Percentiles rank a stretch among this genome's conserved stretches.
phyloP scores from a whole-genome alignment of 2,888 invertebrate species.

The Drosophila subsilvestris region DNA sequence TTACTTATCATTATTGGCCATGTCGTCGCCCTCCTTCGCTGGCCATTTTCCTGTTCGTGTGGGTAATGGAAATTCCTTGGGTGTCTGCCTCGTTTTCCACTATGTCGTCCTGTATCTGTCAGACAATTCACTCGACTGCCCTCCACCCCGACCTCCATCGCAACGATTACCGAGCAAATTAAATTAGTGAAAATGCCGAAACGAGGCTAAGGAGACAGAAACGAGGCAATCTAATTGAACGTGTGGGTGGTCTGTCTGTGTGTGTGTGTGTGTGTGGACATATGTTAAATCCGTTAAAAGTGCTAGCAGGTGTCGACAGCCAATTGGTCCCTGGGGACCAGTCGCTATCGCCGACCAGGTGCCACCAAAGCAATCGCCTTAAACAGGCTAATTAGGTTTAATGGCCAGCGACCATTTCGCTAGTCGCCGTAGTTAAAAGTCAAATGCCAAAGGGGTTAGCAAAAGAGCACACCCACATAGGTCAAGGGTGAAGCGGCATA shows the following conservation, averaged over 20 bases:
- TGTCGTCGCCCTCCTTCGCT: conserved; percentile 22
- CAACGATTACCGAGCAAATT: conserved; percentile 73
- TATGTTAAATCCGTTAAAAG: conserved; percentile 50
- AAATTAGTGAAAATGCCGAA: conserved; percentile 70
- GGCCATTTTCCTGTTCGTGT: conserved; percentile 21
- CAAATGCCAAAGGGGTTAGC: conserved; percentile 40
- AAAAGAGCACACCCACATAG: conserved; percentile 35
- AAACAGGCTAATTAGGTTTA: conserved; percentile 69
- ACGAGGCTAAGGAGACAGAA: conserved; percentile 52
- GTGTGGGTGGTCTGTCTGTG: conserved; percentile 16
- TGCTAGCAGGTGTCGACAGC: conserved; percentile 61
- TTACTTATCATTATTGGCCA: conserved; percentile 78
- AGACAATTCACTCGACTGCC: conserved; percentile 12
- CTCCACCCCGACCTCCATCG: conserved; percentile 31
- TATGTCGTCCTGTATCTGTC: conserved; percentile 16
- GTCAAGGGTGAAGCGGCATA: conserved; percentile 25
- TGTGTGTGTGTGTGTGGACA: conserved; percentile 22
- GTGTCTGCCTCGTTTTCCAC: conserved; percentile 16
- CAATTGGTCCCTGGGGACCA: conserved; percentile 62
- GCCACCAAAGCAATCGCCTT: conserved; percentile 46
- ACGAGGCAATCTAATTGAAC: conserved; percentile 68
- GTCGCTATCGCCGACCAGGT: background rate
- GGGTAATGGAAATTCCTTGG: conserved; percentile 58
- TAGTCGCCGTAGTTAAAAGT: conserved; percentile 18
- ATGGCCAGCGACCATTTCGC: conserved; percentile 42